Base-by-base conservation (phyloP, 1,140 invertebrate genomes). In the Rhopalosiphum padi region DNA sequence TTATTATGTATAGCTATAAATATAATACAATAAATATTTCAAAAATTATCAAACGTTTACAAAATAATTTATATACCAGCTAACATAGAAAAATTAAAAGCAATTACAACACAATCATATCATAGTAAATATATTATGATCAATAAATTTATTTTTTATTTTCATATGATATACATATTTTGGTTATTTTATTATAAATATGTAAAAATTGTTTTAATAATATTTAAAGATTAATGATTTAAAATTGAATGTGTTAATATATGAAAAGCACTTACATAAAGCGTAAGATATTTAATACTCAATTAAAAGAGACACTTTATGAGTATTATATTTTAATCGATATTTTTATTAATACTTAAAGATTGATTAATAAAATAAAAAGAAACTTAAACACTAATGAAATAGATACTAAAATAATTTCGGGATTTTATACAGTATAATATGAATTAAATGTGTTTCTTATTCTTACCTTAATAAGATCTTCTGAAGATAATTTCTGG, bases 391-490 rank as follows among this genome's bases (percentile, higher is more conserved):
- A 22, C 22, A 48, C 43, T n/a, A 87, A 51, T 35, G 22, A 68
- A 30, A 15, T 68, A 15, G 60, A 30, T 15, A 53, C 30, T 30
- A 88, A 51, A n/a, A 21, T 37, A 51, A 51, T 88, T 48, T 88
- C 51, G 30, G 48, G 21, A 9, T 53, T 53, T 55, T 37, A 25
- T 60, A 43, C 11, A n/a, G 37, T 43, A 8, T 85, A 83, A 37
- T 53, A 53, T 51, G 30, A 89, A 37, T 23, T 60, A 60, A 43
- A 60, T 90, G 18, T 30, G 18, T 48, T n/a, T 88, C 25, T 88
- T 43, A 90, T 85, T 53, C 93, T 90, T 95, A 96, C 95, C 95
- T 96, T 95, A 30, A 95, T 94, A 60, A 96, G 94, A 94, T 96
- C 96, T 94, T 96, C 96, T n/a, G 95, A 94, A 68, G 95, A 94